A percentile compares a stretch with the other conserved stretches of the same genome.
These are phyloP conservation scores for Ancistrus triradiatus DNA, from an alignment of 2,113 vertebrate species.

Conservation along the genomic window DNA sequence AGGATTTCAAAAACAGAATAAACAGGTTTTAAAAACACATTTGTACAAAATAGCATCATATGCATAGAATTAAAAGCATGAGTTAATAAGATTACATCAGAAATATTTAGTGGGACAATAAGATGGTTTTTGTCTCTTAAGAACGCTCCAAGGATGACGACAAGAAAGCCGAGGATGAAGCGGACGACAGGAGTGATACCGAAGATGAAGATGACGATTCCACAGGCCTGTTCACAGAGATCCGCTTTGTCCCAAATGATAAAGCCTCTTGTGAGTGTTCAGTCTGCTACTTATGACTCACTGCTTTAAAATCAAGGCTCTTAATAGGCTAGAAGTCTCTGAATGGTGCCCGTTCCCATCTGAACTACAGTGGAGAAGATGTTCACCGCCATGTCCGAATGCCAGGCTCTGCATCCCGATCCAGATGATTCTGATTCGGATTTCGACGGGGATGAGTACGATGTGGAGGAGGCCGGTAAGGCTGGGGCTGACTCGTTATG, in stretches of 20 bases:
- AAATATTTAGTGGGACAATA: too few species aligned
- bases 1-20: too few species aligned
- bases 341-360: not conserved
- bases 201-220: conserved; percentile 71
- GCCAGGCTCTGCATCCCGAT: conserved; percentile 91
- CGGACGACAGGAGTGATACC: conserved; percentile 53
- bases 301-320: not conserved
- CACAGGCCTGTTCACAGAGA: conserved; percentile 77
- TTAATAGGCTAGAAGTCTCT: not conserved
- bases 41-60: too few species aligned
- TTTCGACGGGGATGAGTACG: conserved; percentile 89
- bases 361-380: conserved; percentile 76
- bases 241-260: conserved; percentile 86
- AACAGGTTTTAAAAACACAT: too few species aligned
- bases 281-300: not conserved
- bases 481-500: conserved; percentile 2
- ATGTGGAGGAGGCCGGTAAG: conserved; percentile 89
- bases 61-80: too few species aligned
- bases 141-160: not conserved
- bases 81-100: too few species aligned
- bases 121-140: conserved; percentile 1
- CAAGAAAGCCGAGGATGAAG: conserved; percentile 62
- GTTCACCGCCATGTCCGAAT: conserved; percentile 93
- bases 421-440: conserved; percentile 88
- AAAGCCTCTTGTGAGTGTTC: conserved; percentile 77